Evolutionary conservation across 2,888 invertebrate species (phyloP), one percentile per base, ranked within the genome.

Genomic region (Harpagoxenus sublaevis): DNA sequence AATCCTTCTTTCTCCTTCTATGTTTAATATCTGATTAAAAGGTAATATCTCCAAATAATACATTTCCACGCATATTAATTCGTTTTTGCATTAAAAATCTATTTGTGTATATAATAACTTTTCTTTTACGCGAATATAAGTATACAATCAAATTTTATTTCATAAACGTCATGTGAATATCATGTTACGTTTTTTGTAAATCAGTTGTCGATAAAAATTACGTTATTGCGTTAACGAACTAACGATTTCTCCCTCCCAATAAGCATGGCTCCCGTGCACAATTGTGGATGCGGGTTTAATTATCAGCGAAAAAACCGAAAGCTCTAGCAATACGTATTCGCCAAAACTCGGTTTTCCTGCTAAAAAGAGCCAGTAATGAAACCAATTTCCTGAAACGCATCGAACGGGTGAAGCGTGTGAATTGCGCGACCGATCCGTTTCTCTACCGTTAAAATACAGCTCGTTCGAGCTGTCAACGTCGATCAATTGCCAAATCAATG

Each of bases 401-500:
- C 39, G 48, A 23, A 60, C 12, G 48, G 45, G 10, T 31, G 9
- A 48, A 68, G 18, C 23, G 60, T 28, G 18, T 39, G 35, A 68
- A 79, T 79, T 48, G 70, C 48, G 48, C 45, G 68, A 18, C 45
- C 10, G 23, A 70, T 39, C 35, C 23, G 35, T 39, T 60, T 39
- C 28, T 39, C 60, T 39, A 28, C 60, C 35, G 39, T 81, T 60
- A 81, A 62, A 68, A 62, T 62, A 62, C 39, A n/a, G 12, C 60
- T 62, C 71, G 18, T 48, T 48, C 60, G 28, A 23, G 15, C 23
- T 71, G 71, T 71, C 60, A 81, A 60, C n/a, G 60, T 60, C 45
- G 48, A 70, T 48, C 79, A 79, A 79, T 79, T 60, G 70, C 18
- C 18, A 39, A 81, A 71, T 70, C 35, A 71, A 68, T 57, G 57